These are phyloP conservation scores for Cricetomys ansorgei DNA, from an alignment of 2,113 vertebrate genomes.

Conservation along the genomic window DNA sequence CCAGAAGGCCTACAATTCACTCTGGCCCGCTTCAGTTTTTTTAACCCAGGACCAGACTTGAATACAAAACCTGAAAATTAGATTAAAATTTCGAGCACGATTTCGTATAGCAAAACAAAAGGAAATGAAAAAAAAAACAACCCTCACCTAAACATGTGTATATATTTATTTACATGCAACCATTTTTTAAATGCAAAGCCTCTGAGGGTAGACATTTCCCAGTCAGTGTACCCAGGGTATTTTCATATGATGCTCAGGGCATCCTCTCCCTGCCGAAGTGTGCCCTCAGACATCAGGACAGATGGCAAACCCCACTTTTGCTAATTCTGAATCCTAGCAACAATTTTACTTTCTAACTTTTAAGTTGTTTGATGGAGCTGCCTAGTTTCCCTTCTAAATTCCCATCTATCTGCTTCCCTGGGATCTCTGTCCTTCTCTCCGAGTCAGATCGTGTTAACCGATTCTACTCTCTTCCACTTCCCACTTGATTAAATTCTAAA, in stretches of 20 bases:
- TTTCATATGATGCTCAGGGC: not conserved
- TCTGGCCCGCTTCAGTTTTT: not conserved
- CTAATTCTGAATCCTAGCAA: slow-evolving; percentile 49
- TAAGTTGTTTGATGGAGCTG: slow-evolving; percentile 36
- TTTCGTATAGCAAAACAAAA: slow-evolving; percentile 31
- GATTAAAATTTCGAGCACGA: not conserved
- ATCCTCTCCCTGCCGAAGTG: not conserved
- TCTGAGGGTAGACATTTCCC: not conserved
- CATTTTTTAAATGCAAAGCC: not conserved
- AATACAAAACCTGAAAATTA: slow-evolving; percentile 16
- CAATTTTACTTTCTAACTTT: slow-evolving; percentile 44
- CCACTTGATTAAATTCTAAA: slow-evolving; percentile 71
- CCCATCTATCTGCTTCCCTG: slow-evolving; percentile 61
- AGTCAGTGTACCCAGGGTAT: not conserved
- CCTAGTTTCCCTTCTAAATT: slow-evolving; percentile 63
- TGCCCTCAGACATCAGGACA: slow-evolving; percentile 35
- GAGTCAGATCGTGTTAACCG: slow-evolving; percentile 62
- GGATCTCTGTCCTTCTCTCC: slow-evolving; percentile 55
- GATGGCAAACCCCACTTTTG: slow-evolving; percentile 44
- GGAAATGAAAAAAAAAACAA: not conserved
- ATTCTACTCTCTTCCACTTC: slow-evolving; percentile 59
- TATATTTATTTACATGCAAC: not conserved
- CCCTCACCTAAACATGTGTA: not conserved
- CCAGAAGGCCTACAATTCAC: not conserved
- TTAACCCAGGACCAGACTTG: not conserved